Evolutionary conservation across 2,113 vertebrate genomes (phyloP).

Genomic region (Rhizomys pruinosus): DNA sequence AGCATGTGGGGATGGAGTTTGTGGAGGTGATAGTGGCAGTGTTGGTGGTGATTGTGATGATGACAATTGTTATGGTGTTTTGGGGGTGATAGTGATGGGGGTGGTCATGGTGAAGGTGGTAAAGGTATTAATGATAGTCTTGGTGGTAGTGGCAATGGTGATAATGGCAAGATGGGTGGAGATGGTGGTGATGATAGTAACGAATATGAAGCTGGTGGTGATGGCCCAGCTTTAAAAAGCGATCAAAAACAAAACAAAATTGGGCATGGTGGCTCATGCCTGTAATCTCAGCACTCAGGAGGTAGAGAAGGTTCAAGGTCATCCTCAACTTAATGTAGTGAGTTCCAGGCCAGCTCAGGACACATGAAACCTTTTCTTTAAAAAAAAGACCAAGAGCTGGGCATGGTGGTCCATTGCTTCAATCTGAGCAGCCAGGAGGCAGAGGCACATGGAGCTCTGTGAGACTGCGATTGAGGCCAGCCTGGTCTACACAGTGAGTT

Average conservation of each 20-base stretch:
- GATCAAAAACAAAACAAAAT: not conserved
- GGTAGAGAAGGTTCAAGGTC: no score
- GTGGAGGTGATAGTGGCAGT: no score
- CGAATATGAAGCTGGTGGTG: not conserved
- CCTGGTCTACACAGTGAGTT: no score
- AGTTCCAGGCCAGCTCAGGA: no score
- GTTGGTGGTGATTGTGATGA: not conserved
- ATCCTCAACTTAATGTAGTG: no score
- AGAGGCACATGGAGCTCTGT: no score
- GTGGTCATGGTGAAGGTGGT: not conserved
- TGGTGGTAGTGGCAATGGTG: not conserved
- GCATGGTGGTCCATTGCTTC: no score
- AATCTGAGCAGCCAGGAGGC: no score
- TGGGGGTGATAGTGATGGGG: not conserved
- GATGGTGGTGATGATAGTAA: not conserved
- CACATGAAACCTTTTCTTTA: no score
- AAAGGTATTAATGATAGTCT: not conserved
- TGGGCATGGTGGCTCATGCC: not conserved
- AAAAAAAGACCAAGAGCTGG: no score
- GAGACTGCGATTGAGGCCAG: no score
- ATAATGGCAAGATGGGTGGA: not conserved
- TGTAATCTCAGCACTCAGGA: no score
- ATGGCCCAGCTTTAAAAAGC: not conserved
- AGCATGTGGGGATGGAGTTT: not conserved
- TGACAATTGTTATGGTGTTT: not conserved